These are phyloP conservation scores for Caradrina kadenii DNA, from an alignment of 2,888 invertebrate genomes.

Conservation along the genomic window DNA sequence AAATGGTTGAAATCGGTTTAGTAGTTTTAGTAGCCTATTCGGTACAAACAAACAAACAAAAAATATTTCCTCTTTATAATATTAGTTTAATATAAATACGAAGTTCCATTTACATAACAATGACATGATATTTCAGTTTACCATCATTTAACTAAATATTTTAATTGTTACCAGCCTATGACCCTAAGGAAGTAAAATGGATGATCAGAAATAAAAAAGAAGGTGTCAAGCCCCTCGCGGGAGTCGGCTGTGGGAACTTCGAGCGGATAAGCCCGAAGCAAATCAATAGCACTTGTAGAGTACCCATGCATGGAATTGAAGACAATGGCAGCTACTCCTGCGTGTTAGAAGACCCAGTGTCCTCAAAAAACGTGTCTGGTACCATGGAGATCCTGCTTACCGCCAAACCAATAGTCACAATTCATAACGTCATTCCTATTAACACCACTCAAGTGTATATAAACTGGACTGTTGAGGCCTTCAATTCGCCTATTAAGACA, in stretches of 20 bases:
- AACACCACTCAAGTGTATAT: slow-evolving; percentile 94
- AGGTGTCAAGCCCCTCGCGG: slow-evolving; percentile 50
- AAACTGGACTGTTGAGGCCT: slow-evolving; percentile 95
- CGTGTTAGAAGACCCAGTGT: slow-evolving; percentile 75
- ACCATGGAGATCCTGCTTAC: slow-evolving; percentile 90
- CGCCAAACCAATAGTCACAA: slow-evolving; percentile 93
- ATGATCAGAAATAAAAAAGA: slow-evolving; percentile 70
- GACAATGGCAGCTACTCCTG: slow-evolving; percentile 92
- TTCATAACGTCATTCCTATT: slow-evolving; percentile 94
- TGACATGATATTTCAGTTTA: too few relatives aligned
- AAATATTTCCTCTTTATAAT: too few relatives aligned
- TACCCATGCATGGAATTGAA: slow-evolving; percentile 88
- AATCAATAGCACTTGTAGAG: slow-evolving; percentile 88
- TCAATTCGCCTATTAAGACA: slow-evolving; percentile 92
- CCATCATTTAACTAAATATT: background rate
- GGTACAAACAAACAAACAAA: too few relatives aligned
- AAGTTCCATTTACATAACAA: too few relatives aligned
- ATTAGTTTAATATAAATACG: too few relatives aligned
- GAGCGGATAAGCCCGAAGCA: slow-evolving; percentile 88
- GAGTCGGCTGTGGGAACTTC: slow-evolving; percentile 27
- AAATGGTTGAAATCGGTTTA: too few relatives aligned
- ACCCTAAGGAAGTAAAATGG: slow-evolving; percentile 80
- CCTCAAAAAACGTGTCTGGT: slow-evolving; percentile 82
- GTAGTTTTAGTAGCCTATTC: too few relatives aligned
- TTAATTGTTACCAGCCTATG: slow-evolving; percentile 49